These are phyloP conservation scores for Troilus luridus DNA, from an alignment of 2,888 invertebrate species.

Conservation along the genomic window DNA sequence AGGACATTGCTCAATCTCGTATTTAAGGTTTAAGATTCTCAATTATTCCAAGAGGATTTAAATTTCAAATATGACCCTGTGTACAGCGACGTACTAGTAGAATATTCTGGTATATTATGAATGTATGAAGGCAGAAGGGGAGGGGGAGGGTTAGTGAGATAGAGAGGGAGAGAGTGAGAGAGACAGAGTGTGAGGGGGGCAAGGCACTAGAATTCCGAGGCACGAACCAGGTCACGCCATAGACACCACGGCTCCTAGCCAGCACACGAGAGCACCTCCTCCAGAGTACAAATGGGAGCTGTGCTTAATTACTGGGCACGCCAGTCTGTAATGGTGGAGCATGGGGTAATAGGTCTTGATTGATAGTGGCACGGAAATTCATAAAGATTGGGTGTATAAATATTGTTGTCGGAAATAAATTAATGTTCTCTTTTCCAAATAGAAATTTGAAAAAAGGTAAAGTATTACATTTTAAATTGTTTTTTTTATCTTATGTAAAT, in stretches of 20 bases:
- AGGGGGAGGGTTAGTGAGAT: background rate
- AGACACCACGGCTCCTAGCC: background rate
- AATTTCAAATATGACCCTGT: background rate
- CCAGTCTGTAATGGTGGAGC: background rate
- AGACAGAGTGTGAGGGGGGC: background rate
- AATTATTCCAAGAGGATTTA: background rate
- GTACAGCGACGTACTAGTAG: background rate
- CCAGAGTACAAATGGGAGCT: background rate
- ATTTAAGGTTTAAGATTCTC: background rate
- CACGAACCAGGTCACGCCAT: constrained; percentile 16
- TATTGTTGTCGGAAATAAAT: too few species aligned
- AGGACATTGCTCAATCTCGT: background rate
- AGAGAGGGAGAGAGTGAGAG: too few species aligned
- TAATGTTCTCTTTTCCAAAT: too few species aligned
- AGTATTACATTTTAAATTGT: too few species aligned
- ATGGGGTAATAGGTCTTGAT: too few species aligned
- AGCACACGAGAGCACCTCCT: background rate
- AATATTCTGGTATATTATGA: background rate
- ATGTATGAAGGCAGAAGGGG: background rate
- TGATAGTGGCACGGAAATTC: too few species aligned
- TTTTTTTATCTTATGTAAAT: too few species aligned
- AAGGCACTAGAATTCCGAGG: background rate
- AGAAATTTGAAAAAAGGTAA: too few species aligned
- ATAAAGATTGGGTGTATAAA: too few species aligned
- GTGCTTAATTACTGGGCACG: background rate